Evolutionary conservation across 1,140 invertebrate genomes (phyloP).

Genomic region (Pachyrhynchus sulphureomaculatus): DNA sequence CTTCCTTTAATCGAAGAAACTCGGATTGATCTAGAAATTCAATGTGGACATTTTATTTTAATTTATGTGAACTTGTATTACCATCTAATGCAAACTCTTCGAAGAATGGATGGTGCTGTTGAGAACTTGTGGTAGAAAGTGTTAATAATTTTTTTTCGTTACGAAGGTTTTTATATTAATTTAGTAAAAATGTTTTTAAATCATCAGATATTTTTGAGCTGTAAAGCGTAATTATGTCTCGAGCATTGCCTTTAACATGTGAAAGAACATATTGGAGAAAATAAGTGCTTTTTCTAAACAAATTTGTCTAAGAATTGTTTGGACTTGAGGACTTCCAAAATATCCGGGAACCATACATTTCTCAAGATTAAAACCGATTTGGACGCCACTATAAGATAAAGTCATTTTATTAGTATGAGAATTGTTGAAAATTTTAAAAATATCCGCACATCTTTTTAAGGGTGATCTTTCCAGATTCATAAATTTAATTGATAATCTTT

Average conservation of each 20-base stretch:
- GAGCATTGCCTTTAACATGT: neutral
- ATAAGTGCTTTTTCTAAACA: neutral
- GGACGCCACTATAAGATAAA: too few relatives aligned
- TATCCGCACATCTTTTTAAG: too few relatives aligned
- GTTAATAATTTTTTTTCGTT: neutral
- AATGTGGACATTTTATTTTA: conserved; percentile 2
- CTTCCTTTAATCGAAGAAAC: neutral
- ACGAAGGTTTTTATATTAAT: neutral
- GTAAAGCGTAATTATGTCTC: neutral
- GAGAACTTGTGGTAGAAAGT: neutral
- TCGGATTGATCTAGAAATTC: neutral
- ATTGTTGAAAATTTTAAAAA: too few relatives aligned
- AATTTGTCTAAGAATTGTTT: too few relatives aligned
- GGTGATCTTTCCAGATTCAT: too few relatives aligned
- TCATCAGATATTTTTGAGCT: neutral
- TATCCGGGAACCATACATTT: too few relatives aligned
- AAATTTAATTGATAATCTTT: too few relatives aligned
- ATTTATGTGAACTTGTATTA: conserved; percentile 2
- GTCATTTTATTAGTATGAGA: too few relatives aligned
- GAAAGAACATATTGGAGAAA: neutral
- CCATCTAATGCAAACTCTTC: neutral
- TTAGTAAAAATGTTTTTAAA: neutral
- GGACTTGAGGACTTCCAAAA: too few relatives aligned
- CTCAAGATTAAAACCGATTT: too few relatives aligned
- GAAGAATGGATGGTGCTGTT: neutral